Base-by-base conservation (phyloP, 2,888 invertebrate genomes). In the Linnaemya tessellans region DNA sequence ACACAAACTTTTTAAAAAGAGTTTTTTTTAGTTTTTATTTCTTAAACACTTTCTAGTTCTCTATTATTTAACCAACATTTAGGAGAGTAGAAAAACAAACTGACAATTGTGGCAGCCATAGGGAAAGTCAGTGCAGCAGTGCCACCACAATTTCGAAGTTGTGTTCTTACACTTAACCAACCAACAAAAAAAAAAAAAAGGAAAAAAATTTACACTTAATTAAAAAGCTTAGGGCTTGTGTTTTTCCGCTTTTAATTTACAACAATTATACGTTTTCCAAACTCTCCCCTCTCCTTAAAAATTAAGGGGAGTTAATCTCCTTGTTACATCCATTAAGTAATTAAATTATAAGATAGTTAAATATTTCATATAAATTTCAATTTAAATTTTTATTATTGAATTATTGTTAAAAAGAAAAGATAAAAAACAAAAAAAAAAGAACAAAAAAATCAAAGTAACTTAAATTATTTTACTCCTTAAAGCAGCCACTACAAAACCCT, bases 141-240 rank as follows among this genome's bases (percentile, higher is more conserved):
- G n/a, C 46, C 15, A 51, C 11, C 51, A 11, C 25, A 25, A 25
- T 15, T 15, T 25, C 2, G 8, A 60, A 2, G 3, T 60, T 38
- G 11, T 38, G 1, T 38, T 18, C 38, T 3, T 60, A 18, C 18
- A 18, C 11, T 38, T 20, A 49, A 68, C 15, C 20, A 30, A n/a
- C n/a, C 13, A 11, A 41, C 41, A 41, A 38, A 51, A 20, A n/a
- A 49, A 22, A 62, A 46, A 30, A 30, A 30, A 30, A 30, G 5
- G 5, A 30, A 56, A 10, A 67, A 70, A 68, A 18, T 41, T 78
- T 84, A 77, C 46, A 9, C 65, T 15, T 68, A 43, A 30, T 65
- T 78, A 79, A 87, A 88, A 88, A 88, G 89, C 89, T 88, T 88
- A 89, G 89, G 89, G 89, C 89, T 89, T 89, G 88, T 88, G 89